phyloP scores from a whole-genome alignment of 2,113 vertebrate species.

The Thinocorus orbignyianus region DNA sequence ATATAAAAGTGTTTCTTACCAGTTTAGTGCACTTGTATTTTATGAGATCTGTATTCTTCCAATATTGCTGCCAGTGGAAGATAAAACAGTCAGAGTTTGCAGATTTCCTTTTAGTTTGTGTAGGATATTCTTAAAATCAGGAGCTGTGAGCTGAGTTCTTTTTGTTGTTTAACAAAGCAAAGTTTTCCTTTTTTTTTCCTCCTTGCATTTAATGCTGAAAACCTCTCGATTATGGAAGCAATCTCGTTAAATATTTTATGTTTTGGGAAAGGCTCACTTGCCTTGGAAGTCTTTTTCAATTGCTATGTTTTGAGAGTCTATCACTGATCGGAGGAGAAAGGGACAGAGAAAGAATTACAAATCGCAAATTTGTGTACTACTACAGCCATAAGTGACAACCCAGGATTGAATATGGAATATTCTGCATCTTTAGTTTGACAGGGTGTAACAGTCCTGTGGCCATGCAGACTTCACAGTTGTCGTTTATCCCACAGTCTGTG shows the following conservation, averaged over 20 bases:
- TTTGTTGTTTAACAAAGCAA: neutral
- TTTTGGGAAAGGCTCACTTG: constrained; percentile 13
- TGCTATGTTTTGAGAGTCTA: neutral
- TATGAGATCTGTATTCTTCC: neutral
- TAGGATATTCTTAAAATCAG: neutral
- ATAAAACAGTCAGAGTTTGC: neutral
- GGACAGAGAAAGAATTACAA: constrained; percentile 16
- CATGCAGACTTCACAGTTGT: constrained; percentile 26
- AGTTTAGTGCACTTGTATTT: neutral
- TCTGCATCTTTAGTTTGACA: constrained; percentile 18
- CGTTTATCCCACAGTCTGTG: neutral
- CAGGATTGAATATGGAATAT: neutral
- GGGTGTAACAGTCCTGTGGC: constrained; percentile 33
- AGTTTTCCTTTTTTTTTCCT: neutral
- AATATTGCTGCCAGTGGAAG: neutral
- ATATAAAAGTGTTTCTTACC: neutral
- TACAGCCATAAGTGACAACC: constrained; percentile 8
- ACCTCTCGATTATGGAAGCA: neutral
- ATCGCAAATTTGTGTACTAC: neutral
- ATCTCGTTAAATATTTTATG: constrained; percentile 29
- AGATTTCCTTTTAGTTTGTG: neutral
- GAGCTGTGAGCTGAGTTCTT: neutral
- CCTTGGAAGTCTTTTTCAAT: constrained; percentile 24
- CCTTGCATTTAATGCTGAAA: neutral
- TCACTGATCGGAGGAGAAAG: constrained; percentile 38